Percentiles rank a stretch among this genome's conserved stretches.
Evolutionary conservation across 2,888 invertebrate species (phyloP).

Genomic region (Pseudococcus viburni): DNA sequence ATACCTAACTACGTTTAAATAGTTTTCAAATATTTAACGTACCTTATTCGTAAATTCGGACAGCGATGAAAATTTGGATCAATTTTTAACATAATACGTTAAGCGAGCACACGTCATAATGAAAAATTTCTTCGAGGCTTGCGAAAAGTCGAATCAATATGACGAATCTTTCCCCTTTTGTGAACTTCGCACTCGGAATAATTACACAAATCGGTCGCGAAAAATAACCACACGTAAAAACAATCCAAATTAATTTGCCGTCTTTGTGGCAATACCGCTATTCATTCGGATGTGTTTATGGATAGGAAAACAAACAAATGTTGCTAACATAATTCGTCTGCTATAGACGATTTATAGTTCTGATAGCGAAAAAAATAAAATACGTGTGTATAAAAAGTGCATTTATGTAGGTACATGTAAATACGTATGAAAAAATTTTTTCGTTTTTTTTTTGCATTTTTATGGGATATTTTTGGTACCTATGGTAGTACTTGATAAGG

Average conservation of each 20-base stretch:
- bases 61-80: neutral
- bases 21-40: neutral
- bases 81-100: neutral
- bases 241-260: slow-evolving; percentile 2
- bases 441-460: neutral
- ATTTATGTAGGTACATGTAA: neutral
- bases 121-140: too few relatives aligned
- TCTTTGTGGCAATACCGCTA: neutral
- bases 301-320: neutral
- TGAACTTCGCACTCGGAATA: neutral
- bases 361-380: neutral
- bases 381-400: neutral
- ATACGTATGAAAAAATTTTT: neutral
- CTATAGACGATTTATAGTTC: neutral
- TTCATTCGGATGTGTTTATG: neutral
- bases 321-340: neutral
- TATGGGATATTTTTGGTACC: too few relatives aligned
- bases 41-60: neutral
- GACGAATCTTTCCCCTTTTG: neutral
- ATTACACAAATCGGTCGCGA: neutral
- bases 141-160: neutral
- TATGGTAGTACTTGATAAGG: too few relatives aligned
- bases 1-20: neutral
- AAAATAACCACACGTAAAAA: slow-evolving; percentile 6
- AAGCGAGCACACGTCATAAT: too few relatives aligned